Conservation (phyloP, 2,888 invertebrate genomes). For the Anodontia alba region DNA sequence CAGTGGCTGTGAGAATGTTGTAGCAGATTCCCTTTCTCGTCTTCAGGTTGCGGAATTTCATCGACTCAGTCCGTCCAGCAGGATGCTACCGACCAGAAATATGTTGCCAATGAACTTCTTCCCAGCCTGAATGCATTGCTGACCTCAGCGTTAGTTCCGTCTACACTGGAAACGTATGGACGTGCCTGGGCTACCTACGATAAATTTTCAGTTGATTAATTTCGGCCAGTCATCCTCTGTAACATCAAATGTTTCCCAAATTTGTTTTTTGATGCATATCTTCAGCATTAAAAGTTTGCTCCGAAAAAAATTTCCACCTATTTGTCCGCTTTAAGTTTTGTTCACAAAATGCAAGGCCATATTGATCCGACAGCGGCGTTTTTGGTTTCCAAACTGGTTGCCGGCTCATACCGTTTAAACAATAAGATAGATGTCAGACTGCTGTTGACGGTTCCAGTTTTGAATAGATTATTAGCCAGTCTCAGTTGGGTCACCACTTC, state of each 20-base stretch:
- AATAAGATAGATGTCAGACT: background rate
- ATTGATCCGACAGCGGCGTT: constrained; percentile 19
- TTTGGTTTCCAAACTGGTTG: constrained; percentile 20
- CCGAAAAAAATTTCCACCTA: constrained; percentile 20
- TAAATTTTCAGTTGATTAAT: background rate
- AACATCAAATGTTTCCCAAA: background rate
- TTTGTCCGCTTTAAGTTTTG: too few species aligned
- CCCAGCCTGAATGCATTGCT: constrained; percentile 12
- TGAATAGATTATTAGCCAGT: background rate
- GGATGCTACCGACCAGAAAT: background rate
- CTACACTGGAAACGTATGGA: constrained; percentile 8
- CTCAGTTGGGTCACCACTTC: background rate
- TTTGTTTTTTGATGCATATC: constrained; percentile 18
- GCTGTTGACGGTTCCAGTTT: constrained; percentile 10
- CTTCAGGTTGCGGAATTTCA: constrained; percentile 9
- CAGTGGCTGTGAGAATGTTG: background rate
- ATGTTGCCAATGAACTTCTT: constrained; percentile 25
- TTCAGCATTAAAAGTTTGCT: constrained; percentile 15
- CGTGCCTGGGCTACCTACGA: constrained; percentile 10
- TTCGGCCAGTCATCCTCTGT: background rate
- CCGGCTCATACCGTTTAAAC: background rate
- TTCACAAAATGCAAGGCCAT: constrained; percentile 8
- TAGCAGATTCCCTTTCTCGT: constrained; percentile 29
- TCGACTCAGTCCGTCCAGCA: background rate
- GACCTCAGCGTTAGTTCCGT: constrained; percentile 7